Evolutionary conservation across 1,140 invertebrate genomes (phyloP).

Genomic region (Drosophila suzukii): DNA sequence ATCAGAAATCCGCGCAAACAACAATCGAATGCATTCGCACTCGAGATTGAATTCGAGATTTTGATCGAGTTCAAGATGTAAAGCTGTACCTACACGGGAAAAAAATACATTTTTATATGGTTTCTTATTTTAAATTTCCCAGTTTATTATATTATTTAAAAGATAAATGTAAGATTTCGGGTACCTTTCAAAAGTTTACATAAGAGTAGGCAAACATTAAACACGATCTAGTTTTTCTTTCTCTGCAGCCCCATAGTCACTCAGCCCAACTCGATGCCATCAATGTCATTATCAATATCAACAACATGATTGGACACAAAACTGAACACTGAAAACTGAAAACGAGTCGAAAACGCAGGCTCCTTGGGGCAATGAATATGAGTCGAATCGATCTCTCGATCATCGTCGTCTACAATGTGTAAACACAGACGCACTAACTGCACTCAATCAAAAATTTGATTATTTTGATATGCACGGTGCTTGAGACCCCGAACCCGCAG

Average conservation of each 20-base stretch:
- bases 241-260: conserved; percentile 66
- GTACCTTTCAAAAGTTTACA: no score
- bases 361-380: conserved; percentile 32
- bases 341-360: conserved; percentile 50
- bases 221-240: background rate
- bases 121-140: background rate
- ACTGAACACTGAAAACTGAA: conserved; percentile 28
- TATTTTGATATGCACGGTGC: conserved; percentile 78
- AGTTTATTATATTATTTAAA: no score
- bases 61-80: conserved; percentile 37
- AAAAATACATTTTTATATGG: background rate
- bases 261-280: conserved; percentile 76
- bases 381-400: conserved; percentile 26
- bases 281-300: conserved; percentile 84
- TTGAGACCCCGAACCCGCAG: conserved; percentile 50
- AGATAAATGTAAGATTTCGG: no score
- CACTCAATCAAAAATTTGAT: conserved; percentile 83
- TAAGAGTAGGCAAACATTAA: no score
- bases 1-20: conserved; percentile 75
- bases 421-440: conserved; percentile 80
- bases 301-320: conserved; percentile 82
- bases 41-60: conserved; percentile 54
- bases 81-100: conserved; percentile 13
- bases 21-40: conserved; percentile 75
- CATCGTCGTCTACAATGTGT: conserved; percentile 43